A percentile compares a stretch with the other conserved stretches of the same genome.
Evolutionary conservation across 2,888 invertebrate genomes (phyloP).

Genomic region (Chloromyia formosa): DNA sequence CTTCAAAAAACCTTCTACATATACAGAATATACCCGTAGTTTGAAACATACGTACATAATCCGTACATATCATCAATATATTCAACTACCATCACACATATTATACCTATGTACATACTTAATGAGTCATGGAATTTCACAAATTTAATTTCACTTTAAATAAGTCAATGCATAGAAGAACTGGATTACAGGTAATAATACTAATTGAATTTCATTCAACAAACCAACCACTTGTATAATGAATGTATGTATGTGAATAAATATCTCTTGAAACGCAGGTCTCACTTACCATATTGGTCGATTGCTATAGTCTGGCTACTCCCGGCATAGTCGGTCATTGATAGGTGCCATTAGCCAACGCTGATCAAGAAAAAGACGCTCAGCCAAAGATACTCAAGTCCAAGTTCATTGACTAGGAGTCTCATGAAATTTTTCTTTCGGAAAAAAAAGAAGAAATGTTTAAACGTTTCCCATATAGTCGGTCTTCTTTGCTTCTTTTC

Average conservation of each 20-base stretch:
- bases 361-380: slow-evolving; percentile 4
- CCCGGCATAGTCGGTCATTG: no score
- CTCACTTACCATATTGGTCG: no score
- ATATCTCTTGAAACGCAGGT: not conserved
- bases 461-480: no score
- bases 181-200: not conserved
- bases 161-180: no score
- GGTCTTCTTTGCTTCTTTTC: slow-evolving; percentile 12
- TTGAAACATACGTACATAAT: no score
- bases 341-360: not conserved
- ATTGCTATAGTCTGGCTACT: not conserved
- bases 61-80: no score
- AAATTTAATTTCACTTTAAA: no score
- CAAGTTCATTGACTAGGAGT: slow-evolving; percentile 36
- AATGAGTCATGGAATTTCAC: no score
- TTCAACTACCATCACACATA: no score
- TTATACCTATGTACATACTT: no score
- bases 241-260: not conserved
- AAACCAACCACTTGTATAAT: not conserved
- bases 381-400: slow-evolving; percentile 18
- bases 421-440: slow-evolving; percentile 22
- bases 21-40: no score
- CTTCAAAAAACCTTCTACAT: no score
- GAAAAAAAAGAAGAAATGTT: not conserved
- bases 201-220: slow-evolving; percentile 10